A percentile compares a stretch with the other conserved stretches of the same genome.
Evolutionary conservation across 2,113 vertebrate genomes (phyloP).

Genomic region (Tachuris rubrigastra): DNA sequence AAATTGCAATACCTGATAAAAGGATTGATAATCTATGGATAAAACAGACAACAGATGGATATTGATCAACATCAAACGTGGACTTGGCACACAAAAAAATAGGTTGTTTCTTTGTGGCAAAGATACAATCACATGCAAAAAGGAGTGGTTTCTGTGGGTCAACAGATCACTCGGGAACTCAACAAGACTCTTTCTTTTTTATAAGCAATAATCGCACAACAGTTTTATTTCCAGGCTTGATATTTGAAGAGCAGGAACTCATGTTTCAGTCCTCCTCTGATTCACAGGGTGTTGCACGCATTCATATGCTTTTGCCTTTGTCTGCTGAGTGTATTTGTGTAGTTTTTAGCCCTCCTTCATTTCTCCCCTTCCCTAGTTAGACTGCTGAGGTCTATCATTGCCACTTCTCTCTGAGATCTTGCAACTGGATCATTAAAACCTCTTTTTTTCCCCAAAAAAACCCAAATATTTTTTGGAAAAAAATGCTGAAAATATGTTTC

Average conservation of each 20-base stretch:
- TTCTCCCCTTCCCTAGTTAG: neutral
- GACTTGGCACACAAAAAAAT: neutral
- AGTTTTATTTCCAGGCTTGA: neutral
- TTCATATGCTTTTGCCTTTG: neutral
- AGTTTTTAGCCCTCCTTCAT: neutral
- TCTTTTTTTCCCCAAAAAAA: neutral
- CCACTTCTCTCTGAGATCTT: neutral
- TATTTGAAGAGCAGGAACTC: neutral
- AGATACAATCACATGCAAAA: neutral
- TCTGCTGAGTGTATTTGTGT: rapidly evolving
- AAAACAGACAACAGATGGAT: neutral
- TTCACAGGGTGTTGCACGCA: neutral
- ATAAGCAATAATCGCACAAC: neutral
- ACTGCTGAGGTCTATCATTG: neutral
- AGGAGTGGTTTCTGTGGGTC: neutral
- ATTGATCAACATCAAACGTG: neutral
- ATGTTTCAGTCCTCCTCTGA: neutral
- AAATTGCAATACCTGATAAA: neutral
- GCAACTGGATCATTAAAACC: neutral
- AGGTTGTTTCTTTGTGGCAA: neutral
- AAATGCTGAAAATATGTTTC: neutral
- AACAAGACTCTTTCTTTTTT: neutral
- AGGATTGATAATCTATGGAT: neutral
- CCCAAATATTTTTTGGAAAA: neutral
- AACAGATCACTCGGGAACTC: rapidly evolving